phyloP scores from a whole-genome alignment of 2,888 invertebrate species.

The Eilema griseolum region DNA sequence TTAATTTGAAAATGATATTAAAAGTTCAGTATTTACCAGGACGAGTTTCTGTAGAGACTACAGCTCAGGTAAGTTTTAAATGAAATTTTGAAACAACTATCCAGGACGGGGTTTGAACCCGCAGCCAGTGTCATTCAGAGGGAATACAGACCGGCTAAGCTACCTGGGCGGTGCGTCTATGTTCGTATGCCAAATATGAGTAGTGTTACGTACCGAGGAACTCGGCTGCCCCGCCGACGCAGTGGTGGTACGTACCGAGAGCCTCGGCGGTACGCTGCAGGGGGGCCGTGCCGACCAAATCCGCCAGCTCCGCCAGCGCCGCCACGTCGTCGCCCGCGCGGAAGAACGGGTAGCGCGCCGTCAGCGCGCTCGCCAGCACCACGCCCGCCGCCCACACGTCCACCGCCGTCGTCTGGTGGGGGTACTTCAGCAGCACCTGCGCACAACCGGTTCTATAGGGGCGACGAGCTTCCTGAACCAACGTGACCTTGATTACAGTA shows the following conservation, averaged over 20 bases:
- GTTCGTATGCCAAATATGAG: no score
- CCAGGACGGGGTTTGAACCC: no score
- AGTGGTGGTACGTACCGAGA: slow-evolving; percentile 83
- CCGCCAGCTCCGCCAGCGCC: slow-evolving; percentile 93
- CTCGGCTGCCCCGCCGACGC: neutral
- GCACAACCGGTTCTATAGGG: no score
- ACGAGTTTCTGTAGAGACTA: neutral
- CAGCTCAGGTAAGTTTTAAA: no score
- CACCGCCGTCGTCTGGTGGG: slow-evolving; percentile 93
- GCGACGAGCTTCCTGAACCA: no score
- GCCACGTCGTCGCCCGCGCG: slow-evolving; percentile 91
- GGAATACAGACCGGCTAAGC: no score
- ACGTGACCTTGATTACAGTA: no score
- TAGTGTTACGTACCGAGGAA: neutral
- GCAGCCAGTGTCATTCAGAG: no score
- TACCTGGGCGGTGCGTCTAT: no score
- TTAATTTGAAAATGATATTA: neutral
- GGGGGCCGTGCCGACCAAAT: slow-evolving; percentile 91
- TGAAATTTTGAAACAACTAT: no score
- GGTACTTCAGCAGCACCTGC: slow-evolving; percentile 90
- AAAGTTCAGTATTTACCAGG: neutral
- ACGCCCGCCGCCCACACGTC: slow-evolving; percentile 97
- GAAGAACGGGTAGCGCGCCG: slow-evolving; percentile 94
- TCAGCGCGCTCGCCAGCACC: slow-evolving; percentile 90
- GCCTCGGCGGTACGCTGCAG: slow-evolving; percentile 89